A percentile compares a stretch with the other conserved stretches of the same genome.
These are phyloP conservation scores for Psittacula cyanocephala DNA, from an alignment of 2,113 vertebrate genomes.

Conservation along the genomic window DNA sequence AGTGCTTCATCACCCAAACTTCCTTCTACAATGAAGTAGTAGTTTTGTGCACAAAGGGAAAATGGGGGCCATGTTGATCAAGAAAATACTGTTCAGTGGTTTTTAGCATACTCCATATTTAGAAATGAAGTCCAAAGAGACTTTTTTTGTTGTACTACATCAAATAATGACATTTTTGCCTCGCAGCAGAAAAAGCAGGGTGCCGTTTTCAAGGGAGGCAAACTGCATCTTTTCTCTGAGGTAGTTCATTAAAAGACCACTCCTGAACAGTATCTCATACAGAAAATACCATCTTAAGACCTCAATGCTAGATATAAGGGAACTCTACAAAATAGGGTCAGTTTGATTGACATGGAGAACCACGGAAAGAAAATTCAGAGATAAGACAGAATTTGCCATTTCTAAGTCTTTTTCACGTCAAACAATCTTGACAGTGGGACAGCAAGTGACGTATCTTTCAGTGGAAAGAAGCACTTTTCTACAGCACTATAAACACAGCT, in stretches of 20 bases:
- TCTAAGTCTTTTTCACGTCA: neutral
- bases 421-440: neutral
- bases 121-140: neutral
- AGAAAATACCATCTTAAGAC: neutral
- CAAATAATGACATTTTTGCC: neutral
- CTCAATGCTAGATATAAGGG: neutral
- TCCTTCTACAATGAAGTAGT: neutral
- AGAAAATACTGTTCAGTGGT: neutral
- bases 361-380: neutral
- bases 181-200: neutral
- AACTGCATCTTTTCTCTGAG: neutral
- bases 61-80: neutral
- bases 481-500: neutral
- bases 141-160: neutral
- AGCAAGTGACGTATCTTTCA: neutral
- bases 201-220: neutral
- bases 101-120: neutral
- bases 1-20: neutral
- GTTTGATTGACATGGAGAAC: neutral
- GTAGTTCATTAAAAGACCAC: neutral
- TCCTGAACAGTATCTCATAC: neutral
- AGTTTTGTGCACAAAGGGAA: neutral
- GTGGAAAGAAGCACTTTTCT: neutral
- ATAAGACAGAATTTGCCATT: neutral
- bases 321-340: neutral